Evolutionary conservation across 2,888 invertebrate species (phyloP), one percentile per base, ranked within the genome.

Genomic region (Fabriciana adippe): DNA sequence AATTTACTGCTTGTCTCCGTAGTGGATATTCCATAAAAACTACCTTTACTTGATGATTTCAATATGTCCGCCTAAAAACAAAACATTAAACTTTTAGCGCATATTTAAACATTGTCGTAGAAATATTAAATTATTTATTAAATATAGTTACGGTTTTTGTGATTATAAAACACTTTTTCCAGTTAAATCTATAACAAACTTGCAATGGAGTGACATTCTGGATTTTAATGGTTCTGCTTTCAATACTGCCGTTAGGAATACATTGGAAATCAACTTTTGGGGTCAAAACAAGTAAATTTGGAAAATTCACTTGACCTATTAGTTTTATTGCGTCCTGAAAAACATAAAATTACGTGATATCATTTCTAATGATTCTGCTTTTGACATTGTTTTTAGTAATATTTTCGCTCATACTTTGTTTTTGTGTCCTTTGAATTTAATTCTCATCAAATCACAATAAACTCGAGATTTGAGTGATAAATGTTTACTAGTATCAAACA

Each of bases 301-400:
- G 96, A 79, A 94, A 96, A 84, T 95, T 94, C 1, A 96, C 93
- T 81, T 93, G 94, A 47, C 95, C 96, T 56, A 84, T 85, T 55
- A 96, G 80, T 72, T 93, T 92, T 59, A 96, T 90, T 69, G 89
- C 90, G 77, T 96, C 95, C 96, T 96, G 78, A 69, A 91, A 86
- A 69, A 45, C 5, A 60, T 50, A 48, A 61, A 57, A 55, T 8
- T 13, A 2, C 26, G 8, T 8, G 35, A 41, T 63, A 56, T 50
- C 15, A n/a, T n/a, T 31, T 26, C n/a, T 47, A 3, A 47, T 57
- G 15, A 21, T 15, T 21, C 8, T 6, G 3, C n/a, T 26, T 31
- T 50, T 55, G 5, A 35, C 18, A 35, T 4, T 14, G 8, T n/a
- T 13, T 14, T 41, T n/a, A n/a, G 15, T 13, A n/a, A 16, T 50